Evolutionary conservation across 2,797 vertebrate genomes (phyloP).

Genomic region (Cryptoblepharus egeriae): DNA sequence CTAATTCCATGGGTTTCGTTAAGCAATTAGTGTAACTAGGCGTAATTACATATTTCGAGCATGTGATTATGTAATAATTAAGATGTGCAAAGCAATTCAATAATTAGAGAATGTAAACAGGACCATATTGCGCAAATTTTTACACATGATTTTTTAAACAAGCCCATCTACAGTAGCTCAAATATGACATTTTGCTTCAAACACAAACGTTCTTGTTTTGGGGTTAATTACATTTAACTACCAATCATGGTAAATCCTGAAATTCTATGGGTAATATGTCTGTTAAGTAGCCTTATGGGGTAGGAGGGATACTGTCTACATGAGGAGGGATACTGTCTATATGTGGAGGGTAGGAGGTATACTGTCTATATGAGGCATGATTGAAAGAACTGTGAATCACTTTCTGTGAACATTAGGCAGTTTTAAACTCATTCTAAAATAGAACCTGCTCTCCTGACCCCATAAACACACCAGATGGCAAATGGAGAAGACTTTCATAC

Average conservation of each 20-base stretch:
- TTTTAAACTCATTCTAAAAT: not conserved
- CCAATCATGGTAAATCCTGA: not conserved
- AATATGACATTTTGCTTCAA: constrained; percentile 37
- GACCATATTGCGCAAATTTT: constrained; percentile 38
- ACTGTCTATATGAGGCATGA: not conserved
- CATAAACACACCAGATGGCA: not conserved
- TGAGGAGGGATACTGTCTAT: not conserved
- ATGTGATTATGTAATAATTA: constrained; percentile 64
- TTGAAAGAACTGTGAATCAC: not conserved
- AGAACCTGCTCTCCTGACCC: not conserved
- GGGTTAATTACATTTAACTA: not conserved
- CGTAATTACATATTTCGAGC: constrained; percentile 63
- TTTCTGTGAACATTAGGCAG: not conserved
- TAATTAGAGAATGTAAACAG: constrained; percentile 62
- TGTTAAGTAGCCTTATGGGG: not conserved
- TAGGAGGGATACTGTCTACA: not conserved
- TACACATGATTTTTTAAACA: constrained; percentile 51
- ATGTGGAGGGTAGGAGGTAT: not conserved
- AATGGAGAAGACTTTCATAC: no score
- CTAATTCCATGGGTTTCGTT: constrained; percentile 65
- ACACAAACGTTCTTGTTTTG: not conserved
- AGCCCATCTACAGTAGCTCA: constrained; percentile 27
- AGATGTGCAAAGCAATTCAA: constrained; percentile 59
- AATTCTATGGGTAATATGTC: not conserved
- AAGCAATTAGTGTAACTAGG: constrained; percentile 59